Conservation (phyloP, 2,797 vertebrate species). For the Mionectes olivaceus region DNA sequence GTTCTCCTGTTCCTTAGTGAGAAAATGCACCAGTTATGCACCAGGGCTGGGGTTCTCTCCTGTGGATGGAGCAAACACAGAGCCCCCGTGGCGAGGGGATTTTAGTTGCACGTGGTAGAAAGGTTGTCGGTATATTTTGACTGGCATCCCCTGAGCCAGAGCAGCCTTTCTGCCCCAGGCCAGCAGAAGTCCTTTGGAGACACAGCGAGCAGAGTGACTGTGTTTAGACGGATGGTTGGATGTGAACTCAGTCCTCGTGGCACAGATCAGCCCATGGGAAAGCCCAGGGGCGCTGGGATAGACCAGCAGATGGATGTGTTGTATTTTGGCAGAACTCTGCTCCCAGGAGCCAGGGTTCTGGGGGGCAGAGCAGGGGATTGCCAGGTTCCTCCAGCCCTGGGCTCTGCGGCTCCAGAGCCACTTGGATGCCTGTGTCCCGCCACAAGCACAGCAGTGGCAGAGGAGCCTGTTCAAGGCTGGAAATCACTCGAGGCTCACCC, state of each 20-base stretch:
- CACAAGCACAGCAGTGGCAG: background rate
- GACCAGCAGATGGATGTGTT: background rate
- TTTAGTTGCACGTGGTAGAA: background rate
- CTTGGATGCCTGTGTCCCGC: fast-evolving
- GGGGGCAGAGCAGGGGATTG: background rate
- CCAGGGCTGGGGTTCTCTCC: background rate
- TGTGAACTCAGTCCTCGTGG: fast-evolving
- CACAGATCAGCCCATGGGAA: background rate
- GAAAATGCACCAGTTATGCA: background rate
- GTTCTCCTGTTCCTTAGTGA: background rate
- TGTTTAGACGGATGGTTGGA: fast-evolving
- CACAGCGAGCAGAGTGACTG: fast-evolving
- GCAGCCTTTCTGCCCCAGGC: background rate
- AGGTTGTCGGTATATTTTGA: background rate
- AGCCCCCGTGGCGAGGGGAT: fast-evolving
- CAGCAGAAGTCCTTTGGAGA: background rate
- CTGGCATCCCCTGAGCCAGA: background rate
- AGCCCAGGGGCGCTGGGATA: background rate
- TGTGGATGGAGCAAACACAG: fast-evolving
- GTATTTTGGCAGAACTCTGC: background rate
- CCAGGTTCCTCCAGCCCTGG: background rate
- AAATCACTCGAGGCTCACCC: fast-evolving
- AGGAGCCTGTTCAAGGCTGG: fast-evolving
- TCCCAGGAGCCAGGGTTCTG: background rate
- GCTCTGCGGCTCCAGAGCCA: fast-evolving